Conservation (phyloP, 2,797 vertebrate species). For the Acanthurus leucopareius region DNA sequence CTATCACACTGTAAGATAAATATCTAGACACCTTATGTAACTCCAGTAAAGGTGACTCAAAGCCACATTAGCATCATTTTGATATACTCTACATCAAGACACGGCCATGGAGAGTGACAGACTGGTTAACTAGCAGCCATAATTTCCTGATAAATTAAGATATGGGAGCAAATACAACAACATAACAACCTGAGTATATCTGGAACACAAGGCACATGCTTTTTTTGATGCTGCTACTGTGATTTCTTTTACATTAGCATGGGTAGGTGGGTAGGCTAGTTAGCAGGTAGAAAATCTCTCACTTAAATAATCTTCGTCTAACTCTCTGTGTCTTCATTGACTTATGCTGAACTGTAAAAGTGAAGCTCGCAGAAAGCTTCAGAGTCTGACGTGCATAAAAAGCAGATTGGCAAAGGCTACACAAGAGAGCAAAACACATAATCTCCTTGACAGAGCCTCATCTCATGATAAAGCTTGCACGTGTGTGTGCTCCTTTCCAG, state of each 20-base stretch:
- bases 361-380: conserved; percentile 44
- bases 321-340: conserved; percentile 38
- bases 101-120: background rate
- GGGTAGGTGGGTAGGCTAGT: conserved; percentile 16
- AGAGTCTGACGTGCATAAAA: conserved; percentile 52
- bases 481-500: conserved; percentile 21
- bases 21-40: background rate
- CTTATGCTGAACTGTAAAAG: conserved; percentile 54
- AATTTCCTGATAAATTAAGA: background rate
- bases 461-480: conserved; percentile 34
- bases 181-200: background rate
- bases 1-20: background rate
- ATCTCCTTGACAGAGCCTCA: conserved; percentile 66
- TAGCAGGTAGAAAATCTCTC: conserved; percentile 27
- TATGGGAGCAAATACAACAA: background rate
- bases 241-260: conserved; percentile 7
- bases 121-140: no score
- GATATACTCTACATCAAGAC: background rate
- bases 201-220: background rate
- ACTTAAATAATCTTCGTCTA: conserved; percentile 24
- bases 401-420: conserved; percentile 57
- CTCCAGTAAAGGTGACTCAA: background rate
- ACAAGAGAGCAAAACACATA: conserved; percentile 59
- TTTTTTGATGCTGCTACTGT: background rate
- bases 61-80: background rate